Evolutionary conservation across 92 coral and sea anemone genomes (phyloP), one percentile per base, ranked within the genome.

Genomic region (Epizoanthus scotinus): DNA sequence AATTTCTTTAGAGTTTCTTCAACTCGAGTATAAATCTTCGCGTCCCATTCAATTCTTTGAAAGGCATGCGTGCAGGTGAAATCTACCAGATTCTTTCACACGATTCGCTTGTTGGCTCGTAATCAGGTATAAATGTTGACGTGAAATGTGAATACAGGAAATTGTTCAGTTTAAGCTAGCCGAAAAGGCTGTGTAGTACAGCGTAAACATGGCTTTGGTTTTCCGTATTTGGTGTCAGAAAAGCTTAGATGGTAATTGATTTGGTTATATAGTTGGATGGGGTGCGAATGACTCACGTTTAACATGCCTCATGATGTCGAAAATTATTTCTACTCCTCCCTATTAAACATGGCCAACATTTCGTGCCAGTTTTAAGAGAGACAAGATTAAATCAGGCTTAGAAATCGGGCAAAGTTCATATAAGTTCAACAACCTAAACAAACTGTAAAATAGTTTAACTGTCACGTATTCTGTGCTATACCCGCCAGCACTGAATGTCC

Each of bases 51-150:
- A 74, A 57, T 74, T 56, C 53, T 55, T 59, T 58, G 81, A 75
- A 59, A 34, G 81, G 67, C 38, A 75, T 75, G 52, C 63, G 19
- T n/a, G 63, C 81, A 75, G 68, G 81, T 75, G 68, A 75, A 59
- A 38, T 28, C 3, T 55, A 47, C 53, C 54, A 34, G 59, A 60
- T 75, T 75, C 38, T 60, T 40, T 58, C 68, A 59, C 81, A 21
- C 24, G 42, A 68, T 22, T 38, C 55, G 19, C 15, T 75, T 67
- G 61, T 75, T 55, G 13, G 28, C 52, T 75, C 81, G 63, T n/a
- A n/a, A n/a, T n/a, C n/a, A n/a, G n/a, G n/a, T n/a, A n/a, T n/a
- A n/a, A n/a, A n/a, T n/a, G n/a, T 42, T 10, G 22, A 25, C 68
- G 15, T 1, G 14, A 75, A 26, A 25, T 57, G 15, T 1, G 14